Percentiles rank a stretch among this genome's conserved stretches.
These are phyloP conservation scores for Tragelaphus strepsiceros DNA, from an alignment of 2,113 vertebrate species.

Conservation along the genomic window DNA sequence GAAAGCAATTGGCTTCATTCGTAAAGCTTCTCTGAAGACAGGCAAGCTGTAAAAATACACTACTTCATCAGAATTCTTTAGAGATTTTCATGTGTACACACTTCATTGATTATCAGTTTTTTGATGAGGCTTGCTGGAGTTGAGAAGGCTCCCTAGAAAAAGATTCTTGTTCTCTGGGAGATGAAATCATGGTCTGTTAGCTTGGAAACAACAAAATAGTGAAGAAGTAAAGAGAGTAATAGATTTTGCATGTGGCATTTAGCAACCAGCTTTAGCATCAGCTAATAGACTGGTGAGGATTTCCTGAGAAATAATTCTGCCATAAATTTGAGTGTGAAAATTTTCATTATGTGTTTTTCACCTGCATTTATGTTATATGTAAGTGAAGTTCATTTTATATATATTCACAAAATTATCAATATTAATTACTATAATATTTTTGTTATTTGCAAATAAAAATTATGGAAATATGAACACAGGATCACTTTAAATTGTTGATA, in stretches of 20 bases:
- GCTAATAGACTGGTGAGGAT: not conserved
- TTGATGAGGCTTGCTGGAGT: slow-evolving; percentile 32
- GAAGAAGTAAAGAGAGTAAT: not conserved
- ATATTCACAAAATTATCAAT: not conserved
- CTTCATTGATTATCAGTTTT: slow-evolving; percentile 58
- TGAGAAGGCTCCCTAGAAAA: not conserved
- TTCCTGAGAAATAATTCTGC: not conserved
- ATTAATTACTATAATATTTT: not conserved
- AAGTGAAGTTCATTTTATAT: not conserved
- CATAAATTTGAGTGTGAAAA: not conserved
- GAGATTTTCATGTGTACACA: slow-evolving; percentile 18
- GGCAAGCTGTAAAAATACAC: not conserved
- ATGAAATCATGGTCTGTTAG: not conserved
- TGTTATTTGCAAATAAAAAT: not conserved
- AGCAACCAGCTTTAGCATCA: not conserved
- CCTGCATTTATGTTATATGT: not conserved
- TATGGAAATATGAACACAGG: not conserved
- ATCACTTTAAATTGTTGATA: not conserved
- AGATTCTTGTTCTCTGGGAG: not conserved
- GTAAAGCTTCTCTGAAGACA: slow-evolving; percentile 36
- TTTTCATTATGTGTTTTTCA: not conserved
- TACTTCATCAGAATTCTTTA: slow-evolving; percentile 38
- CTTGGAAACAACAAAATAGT: not conserved
- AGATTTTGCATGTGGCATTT: slow-evolving; percentile 2
- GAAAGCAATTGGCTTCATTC: slow-evolving; percentile 14